Conservation (phyloP, 2,797 vertebrate species). For the Hoplostethus atlanticus region DNA sequence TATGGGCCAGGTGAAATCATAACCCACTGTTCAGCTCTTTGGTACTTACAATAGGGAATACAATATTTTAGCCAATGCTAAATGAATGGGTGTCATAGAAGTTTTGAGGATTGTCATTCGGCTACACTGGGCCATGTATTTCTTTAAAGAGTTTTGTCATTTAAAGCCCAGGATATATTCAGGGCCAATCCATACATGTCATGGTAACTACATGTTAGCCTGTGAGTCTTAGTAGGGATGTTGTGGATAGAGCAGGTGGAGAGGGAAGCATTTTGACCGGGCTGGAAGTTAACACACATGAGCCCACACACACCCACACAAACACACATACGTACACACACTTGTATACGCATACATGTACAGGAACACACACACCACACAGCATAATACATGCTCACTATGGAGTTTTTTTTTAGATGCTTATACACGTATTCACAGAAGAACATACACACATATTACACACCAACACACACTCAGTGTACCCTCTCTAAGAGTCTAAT, state of each 20-base stretch:
- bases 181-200: background rate
- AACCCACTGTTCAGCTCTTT: too few relatives aligned
- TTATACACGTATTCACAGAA: too few relatives aligned
- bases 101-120: too few relatives aligned
- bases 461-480: background rate
- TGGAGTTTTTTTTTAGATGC: too few relatives aligned
- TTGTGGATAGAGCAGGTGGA: conserved; percentile 43
- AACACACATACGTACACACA: conserved; percentile 7
- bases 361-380: conserved; percentile 2
- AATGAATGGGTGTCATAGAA: background rate
- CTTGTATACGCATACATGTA: background rate
- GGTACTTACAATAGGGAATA: too few relatives aligned
- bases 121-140: too few relatives aligned
- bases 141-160: background rate
- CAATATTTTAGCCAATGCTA: background rate
- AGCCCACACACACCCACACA: background rate
- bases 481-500: conserved; percentile 44
- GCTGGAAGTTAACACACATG: conserved; percentile 31
- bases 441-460: background rate
- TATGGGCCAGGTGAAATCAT: too few relatives aligned
- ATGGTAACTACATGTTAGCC: conserved; percentile 30
- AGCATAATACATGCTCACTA: background rate
- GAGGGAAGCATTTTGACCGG: conserved; percentile 25
- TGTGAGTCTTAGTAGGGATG: background rate
- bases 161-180: conserved; percentile 21